A percentile compares a stretch with the other conserved stretches of the same genome.
Conservation (phyloP, 2,113 vertebrate genomes). For the Hystrix cristata region DNA sequence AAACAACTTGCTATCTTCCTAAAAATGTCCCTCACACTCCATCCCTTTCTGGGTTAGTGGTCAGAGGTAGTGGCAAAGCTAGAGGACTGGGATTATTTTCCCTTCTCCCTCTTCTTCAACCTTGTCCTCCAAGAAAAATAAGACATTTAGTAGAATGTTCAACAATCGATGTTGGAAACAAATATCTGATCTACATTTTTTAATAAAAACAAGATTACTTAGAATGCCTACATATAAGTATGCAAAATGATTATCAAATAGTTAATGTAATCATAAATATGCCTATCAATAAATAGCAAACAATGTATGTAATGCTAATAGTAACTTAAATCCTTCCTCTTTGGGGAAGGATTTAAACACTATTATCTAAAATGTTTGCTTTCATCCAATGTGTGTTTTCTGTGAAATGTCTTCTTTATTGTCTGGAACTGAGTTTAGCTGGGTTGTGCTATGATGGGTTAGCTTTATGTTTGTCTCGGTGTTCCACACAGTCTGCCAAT, state of each 20-base stretch:
- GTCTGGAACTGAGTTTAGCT: neutral
- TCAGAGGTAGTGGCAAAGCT: neutral
- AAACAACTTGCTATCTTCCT: neutral
- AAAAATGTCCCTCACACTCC: neutral
- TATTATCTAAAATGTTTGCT: neutral
- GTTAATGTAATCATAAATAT: neutral
- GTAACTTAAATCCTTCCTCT: neutral
- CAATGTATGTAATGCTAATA: neutral
- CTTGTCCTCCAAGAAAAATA: neutral
- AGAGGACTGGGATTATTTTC: neutral
- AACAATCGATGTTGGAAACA: neutral
- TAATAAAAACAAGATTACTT: constrained; percentile 5
- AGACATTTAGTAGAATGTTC: neutral
- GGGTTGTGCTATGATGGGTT: neutral
- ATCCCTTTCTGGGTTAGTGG: neutral
- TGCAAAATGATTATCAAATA: neutral
- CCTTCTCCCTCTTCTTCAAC: neutral
- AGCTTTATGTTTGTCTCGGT: neutral
- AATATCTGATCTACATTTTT: neutral
- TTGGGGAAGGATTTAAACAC: neutral
- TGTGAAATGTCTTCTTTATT: neutral
- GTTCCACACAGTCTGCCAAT: neutral
- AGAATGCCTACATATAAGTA: neutral
- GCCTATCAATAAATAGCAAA: neutral
- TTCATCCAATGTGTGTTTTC: neutral